Evolutionary conservation across 1,140 invertebrate species (phyloP), one percentile per base, ranked within the genome.

Genomic region (Papilio polyxenes): DNA sequence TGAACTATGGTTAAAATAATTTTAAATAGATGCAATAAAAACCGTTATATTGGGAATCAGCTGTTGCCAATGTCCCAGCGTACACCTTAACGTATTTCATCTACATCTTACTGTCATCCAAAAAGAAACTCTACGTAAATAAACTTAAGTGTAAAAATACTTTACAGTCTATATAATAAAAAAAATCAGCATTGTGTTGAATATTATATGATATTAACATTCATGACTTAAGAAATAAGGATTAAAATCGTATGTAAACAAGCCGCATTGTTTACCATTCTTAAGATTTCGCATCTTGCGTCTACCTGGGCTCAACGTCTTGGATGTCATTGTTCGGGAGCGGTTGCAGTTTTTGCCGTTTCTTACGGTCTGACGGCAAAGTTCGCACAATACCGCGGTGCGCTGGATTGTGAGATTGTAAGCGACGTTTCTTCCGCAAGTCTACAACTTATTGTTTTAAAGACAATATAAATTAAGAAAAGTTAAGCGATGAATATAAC

Each of bases 211-310:
- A 80, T 69, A 80, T 80, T 80, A 15, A 44, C 3, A 82, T 62
- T 81, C 89, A 89, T 74, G 2, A 1, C 9, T 4, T 13, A 37
- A 20, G 49, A 0, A 13, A 75, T 85, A 89, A 86, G 82, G 82
- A 81, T 83, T 53, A 81, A 79, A 85, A 82, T 87, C 31, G 37
- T 7, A 49, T 80, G 78, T 20, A 65, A 49, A 80, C 11, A 80
- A 49, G 40, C 17, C 0, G 10, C 9, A 80, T 80, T 80, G 78
- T 80, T 80, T 80, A n/a, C 78, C 82, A 85, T 91, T 90, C 92
- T 92, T 92, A 93, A 93, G 92, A 90, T 87, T 86, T 91, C 87
- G 85, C 91, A 92, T 92, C 92, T 92, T 93, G 89, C 90, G 82
- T 85, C 84, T 92, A 93, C 92, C 92, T 93, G 92, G 85, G 84